A percentile compares a stretch with the other conserved stretches of the same genome.
Evolutionary conservation across 2,113 vertebrate genomes (phyloP).

Genomic region (Marmota monax): DNA sequence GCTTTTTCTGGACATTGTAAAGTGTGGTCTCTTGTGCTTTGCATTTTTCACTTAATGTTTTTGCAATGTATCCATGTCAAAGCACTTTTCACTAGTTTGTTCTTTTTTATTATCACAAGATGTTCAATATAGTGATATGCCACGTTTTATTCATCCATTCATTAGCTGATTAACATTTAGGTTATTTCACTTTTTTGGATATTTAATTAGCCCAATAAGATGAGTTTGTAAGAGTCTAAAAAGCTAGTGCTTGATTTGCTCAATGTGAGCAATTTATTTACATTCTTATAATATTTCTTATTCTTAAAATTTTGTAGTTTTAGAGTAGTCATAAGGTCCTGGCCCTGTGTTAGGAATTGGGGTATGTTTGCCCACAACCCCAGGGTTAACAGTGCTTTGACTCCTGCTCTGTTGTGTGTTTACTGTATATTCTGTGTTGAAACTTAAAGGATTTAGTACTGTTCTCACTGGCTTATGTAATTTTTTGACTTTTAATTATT

Average conservation of each 20-base stretch:
- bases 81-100: background rate
- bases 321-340: background rate
- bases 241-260: background rate
- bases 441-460: background rate
- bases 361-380: background rate
- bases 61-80: background rate
- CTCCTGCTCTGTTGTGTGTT: background rate
- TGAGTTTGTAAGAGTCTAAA: background rate
- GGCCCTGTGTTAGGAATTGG: background rate
- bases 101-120: background rate
- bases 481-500: background rate
- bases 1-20: background rate
- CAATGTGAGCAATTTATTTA: background rate
- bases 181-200: background rate
- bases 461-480: background rate
- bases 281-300: no score
- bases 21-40: background rate
- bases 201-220: no score
- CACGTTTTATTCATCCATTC: background rate
- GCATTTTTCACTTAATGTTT: background rate
- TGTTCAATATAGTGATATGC: background rate
- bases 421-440: background rate
- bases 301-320: background rate
- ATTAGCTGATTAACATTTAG: background rate
- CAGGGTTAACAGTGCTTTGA: background rate